Base-by-base conservation (phyloP, 2,797 vertebrate genomes). In the Acipenser ruthenus region DNA sequence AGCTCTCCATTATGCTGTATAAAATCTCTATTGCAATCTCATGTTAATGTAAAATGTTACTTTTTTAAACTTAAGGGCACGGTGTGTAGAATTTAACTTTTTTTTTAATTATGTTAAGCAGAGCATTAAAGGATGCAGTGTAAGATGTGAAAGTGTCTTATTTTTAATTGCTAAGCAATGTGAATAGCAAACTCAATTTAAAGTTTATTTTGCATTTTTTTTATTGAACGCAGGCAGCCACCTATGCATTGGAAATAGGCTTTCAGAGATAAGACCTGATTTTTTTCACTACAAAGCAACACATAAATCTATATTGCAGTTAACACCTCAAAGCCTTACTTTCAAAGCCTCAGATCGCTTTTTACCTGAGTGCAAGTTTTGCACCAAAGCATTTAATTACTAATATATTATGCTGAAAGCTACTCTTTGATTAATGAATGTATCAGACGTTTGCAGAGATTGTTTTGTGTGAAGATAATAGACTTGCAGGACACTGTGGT, bases 221-320 rank as follows among this genome's bases (percentile, higher is more conserved):
- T 7, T 15, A 58, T n/a, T 7, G 55, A 58, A n/a, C 9, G 37
- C 37, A 37, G 37, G 55, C 55, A 11, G 55, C 15, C 55, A 58
- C 12, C 55, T 13, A 8, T 11, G 55, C 55, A n/a, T 6, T 58
- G 55, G 55, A 58, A 58, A 58, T 13, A 4, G 55, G 6, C n/a
- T 58, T 58, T 13, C 12, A 58, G 15, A 58, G 55, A 58, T 58
- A 58, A 58, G 55, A 58, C 1, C 55, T 58, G 55, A 18, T 63
- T 18, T 82, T 81, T 85, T 77, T 78, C 70, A 68, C 74, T 81
- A 78, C 82, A 82, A 82, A 83, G 78, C 85, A 80, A 85, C 82
- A 84, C 80, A 83, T 82, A 87, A 86, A 86, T 85, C 84, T 76
- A 85, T 85, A 84, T 82, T 81, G 84, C 86, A 84, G 84, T 85